These are phyloP conservation scores for Sialis fuliginosa DNA, from an alignment of 2,888 invertebrate species.

Conservation along the genomic window DNA sequence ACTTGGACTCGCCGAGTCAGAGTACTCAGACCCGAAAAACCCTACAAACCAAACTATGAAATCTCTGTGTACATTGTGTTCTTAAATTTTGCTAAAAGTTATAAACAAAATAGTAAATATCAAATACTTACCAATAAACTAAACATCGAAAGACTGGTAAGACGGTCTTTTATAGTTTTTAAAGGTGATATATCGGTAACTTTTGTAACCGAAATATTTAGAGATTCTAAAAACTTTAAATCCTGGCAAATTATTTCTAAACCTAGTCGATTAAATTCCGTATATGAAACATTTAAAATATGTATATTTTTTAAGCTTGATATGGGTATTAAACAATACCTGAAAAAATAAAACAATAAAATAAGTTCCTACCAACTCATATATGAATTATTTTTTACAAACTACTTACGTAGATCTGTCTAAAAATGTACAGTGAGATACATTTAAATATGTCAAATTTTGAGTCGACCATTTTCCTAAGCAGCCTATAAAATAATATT, in stretches of 20 bases:
- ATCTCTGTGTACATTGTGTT: no score
- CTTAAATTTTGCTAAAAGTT: not conserved
- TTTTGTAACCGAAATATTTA: conserved; percentile 46
- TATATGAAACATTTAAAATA: conserved; percentile 42
- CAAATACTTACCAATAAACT: conserved; percentile 31
- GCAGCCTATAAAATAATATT: conserved; percentile 27
- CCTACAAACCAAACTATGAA: no score
- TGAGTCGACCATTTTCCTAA: conserved; percentile 44
- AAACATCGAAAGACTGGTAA: conserved; percentile 40
- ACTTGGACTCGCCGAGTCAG: no score
- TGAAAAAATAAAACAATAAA: not conserved
- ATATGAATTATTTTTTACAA: conserved; percentile 1
- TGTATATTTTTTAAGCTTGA: conserved; percentile 39
- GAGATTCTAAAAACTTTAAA: conserved; percentile 37
- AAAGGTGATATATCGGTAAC: conserved; percentile 43
- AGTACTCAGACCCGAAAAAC: no score
- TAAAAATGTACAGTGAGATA: conserved; percentile 41
- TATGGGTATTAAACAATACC: conserved; percentile 30
- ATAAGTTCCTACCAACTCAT: not conserved
- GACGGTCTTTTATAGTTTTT: conserved; percentile 31
- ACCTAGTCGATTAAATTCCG: conserved; percentile 47
- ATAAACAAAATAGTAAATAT: not conserved
- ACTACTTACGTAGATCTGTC: conserved; percentile 31
- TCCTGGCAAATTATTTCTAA: conserved; percentile 47
- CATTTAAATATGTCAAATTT: conserved; percentile 39